Base-by-base conservation (phyloP, 2,797 vertebrate genomes). In the Anguilla pacifica region DNA sequence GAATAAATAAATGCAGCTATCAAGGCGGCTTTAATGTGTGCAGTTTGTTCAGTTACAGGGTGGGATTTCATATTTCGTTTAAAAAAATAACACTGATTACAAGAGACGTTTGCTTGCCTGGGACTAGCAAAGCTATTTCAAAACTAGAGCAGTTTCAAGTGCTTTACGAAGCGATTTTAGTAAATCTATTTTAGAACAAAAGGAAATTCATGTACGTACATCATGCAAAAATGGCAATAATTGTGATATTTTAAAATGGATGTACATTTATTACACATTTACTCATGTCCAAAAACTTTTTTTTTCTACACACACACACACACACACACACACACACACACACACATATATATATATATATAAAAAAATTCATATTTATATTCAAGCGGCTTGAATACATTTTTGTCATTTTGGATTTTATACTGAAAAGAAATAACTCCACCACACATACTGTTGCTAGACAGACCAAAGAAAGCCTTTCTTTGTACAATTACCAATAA, bases 1-100 rank as follows among this genome's bases (percentile, higher is more conserved):
- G 35, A 88, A 57, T 87, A 84, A 74, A 74, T 87, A 59, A 61
- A 84, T 81, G 19, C 46, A 57, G 39, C 55, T 51, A 87, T 84
- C 49, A 84, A 87, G 61, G 11, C 19, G 31, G 6, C 49, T 39
- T 51, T 74, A 84, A 84, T 49, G n/a, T 67, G 19, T 55, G 57
- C 43, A 39, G 59, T 46, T 85, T 43, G 57, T 43, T 43, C 22
- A 81, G 22, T 49, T 22, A 19, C 17, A 22, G 77, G 6, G 2
- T 81, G 28, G n/a, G 70, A 15, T 25, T 25, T 81, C 15, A 46
- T 43, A n/a, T 46, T 77, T 77, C 10, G 39, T 39, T 77, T 6
- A 2, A 25, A 81, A 46, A 25, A 5, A 81, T 22, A 43, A 43
- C 39, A 79, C 5, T 79, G 39, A 79, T 79, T 22, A 81, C 43